A percentile compares a stretch with the other conserved stretches of the same genome.
Evolutionary conservation across 2,113 vertebrate species (phyloP).

Genomic region (Nannobrachium achirus): DNA sequence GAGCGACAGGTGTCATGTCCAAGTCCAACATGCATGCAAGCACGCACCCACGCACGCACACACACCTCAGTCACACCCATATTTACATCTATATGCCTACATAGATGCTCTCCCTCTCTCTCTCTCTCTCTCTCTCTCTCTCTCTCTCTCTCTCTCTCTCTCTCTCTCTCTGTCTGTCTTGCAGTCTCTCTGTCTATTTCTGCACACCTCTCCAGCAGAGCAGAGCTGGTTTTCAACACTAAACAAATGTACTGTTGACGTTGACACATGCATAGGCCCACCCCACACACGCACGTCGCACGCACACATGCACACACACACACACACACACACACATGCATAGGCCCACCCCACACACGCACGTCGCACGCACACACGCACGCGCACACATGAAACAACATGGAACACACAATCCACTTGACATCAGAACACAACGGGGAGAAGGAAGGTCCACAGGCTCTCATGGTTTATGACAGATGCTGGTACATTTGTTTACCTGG

Average conservation of each 20-base stretch:
- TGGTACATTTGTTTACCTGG: too few relatives aligned
- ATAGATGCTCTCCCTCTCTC: conserved; percentile 40
- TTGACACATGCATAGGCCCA: not conserved
- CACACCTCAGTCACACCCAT: not conserved
- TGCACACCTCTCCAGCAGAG: too few relatives aligned
- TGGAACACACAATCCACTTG: conserved; percentile 14
- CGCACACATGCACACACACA: conserved; percentile 4
- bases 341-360: not conserved
- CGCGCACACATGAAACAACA: conserved; percentile 19
- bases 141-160: not conserved
- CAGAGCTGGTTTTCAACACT: too few relatives aligned
- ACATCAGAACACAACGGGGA: conserved; percentile 19
- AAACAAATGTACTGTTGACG: too few relatives aligned
- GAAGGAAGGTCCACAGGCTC: not conserved
- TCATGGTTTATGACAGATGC: too few relatives aligned
- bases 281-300: conserved; percentile 2
- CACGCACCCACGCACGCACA: too few relatives aligned
- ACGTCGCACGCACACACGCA: conserved; percentile 33
- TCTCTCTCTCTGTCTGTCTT: not conserved
- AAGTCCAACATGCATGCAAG: too few relatives aligned
- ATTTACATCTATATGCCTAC: conserved; percentile 43
- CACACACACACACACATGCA: not conserved
- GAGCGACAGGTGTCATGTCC: too few relatives aligned
- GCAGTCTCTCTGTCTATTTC: not conserved
- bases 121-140: conserved; percentile 15